phyloP scores from a whole-genome alignment of 2,797 vertebrate species.

The Odontamblyopus rebecca region DNA sequence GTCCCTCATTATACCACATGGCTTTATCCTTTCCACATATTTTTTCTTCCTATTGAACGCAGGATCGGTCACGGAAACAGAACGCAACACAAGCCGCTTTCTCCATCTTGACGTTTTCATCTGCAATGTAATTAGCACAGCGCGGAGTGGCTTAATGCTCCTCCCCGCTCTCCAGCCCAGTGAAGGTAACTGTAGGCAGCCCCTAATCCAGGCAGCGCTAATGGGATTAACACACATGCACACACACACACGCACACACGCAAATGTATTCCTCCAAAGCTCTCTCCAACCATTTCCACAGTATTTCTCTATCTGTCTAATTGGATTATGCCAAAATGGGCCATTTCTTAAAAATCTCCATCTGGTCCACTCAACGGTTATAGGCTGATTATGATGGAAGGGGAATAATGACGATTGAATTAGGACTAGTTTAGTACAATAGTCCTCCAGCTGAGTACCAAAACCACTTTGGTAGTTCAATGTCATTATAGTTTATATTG shows the following conservation, averaged over 20 bases:
- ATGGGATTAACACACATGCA: slow-evolving; percentile 76
- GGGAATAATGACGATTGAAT: slow-evolving; percentile 36
- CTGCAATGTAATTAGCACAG: slow-evolving; percentile 77
- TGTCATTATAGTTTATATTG: slow-evolving; percentile 14
- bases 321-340: slow-evolving; percentile 56
- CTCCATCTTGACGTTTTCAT: slow-evolving; percentile 71
- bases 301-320: slow-evolving; percentile 46
- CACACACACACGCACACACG: slow-evolving; percentile 30
- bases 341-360: slow-evolving; percentile 51
- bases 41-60: slow-evolving; percentile 36
- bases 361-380: slow-evolving; percentile 41
- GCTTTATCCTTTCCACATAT: slow-evolving; percentile 32
- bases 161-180: slow-evolving; percentile 54
- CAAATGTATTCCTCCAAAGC: slow-evolving; percentile 30
- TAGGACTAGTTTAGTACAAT: slow-evolving; percentile 31
- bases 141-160: slow-evolving; percentile 68
- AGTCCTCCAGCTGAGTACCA: slow-evolving; percentile 5
- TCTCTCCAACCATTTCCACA: slow-evolving; percentile 5
- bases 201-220: slow-evolving; percentile 75
- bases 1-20: slow-evolving; percentile 26
- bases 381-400: slow-evolving; percentile 34
- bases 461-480: slow-evolving; percentile 1
- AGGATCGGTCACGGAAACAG: slow-evolving; percentile 29
- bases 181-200: slow-evolving; percentile 68
- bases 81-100: slow-evolving; percentile 22